Conservation (phyloP, 2,888 invertebrate species). For the Eledone cirrhosa region DNA sequence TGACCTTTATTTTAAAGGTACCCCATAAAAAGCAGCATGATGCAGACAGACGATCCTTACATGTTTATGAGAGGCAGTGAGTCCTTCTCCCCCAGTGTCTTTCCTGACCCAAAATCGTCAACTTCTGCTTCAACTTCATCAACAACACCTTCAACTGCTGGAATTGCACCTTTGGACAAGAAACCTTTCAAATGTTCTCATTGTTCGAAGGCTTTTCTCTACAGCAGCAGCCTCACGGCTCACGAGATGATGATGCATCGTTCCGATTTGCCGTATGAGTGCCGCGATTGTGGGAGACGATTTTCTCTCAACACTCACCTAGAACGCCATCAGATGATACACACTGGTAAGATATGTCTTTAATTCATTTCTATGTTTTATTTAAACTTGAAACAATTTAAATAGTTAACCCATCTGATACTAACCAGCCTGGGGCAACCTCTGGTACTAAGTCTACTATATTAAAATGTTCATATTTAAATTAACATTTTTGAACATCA, state of each 20-base stretch:
- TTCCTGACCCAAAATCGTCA: constrained; percentile 18
- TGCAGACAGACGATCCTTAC: constrained; percentile 22
- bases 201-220: constrained; percentile 24
- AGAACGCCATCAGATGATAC: constrained; percentile 25
- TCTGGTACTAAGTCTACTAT: too few species aligned
- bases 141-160: constrained; percentile 6
- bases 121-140: neutral
- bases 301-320: constrained; percentile 26
- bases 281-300: constrained; percentile 27
- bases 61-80: constrained; percentile 20
- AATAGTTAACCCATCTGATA: too few species aligned
- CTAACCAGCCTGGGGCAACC: too few species aligned
- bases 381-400: too few species aligned
- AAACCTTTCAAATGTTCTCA: constrained; percentile 27
- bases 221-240: constrained; percentile 27
- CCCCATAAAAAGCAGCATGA: constrained; percentile 16
- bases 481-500: too few species aligned
- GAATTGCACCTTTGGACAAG: constrained; percentile 20
- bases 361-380: too few species aligned
- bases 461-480: too few species aligned
- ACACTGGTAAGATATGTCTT: neutral
- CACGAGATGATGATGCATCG: constrained; percentile 28
- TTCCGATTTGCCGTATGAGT: constrained; percentile 28
- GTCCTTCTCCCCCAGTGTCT: constrained; percentile 20
- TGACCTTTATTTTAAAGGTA: neutral